Evolutionary conservation across 2,888 invertebrate genomes (phyloP).

Genomic region (Drosophila subquinaria): DNA sequence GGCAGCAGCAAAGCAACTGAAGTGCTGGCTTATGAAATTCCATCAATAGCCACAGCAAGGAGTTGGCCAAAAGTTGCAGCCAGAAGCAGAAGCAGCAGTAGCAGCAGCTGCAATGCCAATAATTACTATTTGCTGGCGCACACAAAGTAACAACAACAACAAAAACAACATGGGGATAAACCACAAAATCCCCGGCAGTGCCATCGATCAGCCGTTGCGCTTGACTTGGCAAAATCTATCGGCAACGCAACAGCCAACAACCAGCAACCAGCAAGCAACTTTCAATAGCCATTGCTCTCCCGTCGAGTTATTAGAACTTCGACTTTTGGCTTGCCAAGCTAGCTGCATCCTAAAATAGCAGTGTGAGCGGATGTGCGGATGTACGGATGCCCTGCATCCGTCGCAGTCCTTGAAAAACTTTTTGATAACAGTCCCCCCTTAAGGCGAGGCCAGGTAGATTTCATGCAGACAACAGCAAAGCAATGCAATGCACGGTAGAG

Average conservation of each 20-base stretch:
- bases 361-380: conserved; percentile 1
- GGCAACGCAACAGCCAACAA: conserved; percentile 44
- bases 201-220: conserved; percentile 59
- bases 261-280: conserved; percentile 37
- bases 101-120: conserved; percentile 63
- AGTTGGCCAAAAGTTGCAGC: conserved; percentile 43
- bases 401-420: conserved; percentile 78
- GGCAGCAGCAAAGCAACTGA: conserved; percentile 49
- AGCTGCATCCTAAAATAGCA: not conserved
- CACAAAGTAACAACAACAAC: conserved; percentile 33
- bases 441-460: conserved; percentile 23
- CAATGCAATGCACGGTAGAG: not conserved
- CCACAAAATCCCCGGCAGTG: conserved; percentile 28
- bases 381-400: conserved; percentile 41
- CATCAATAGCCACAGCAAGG: conserved; percentile 65
- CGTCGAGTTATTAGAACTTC: conserved; percentile 68
- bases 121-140: conserved; percentile 72
- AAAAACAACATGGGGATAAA: conserved; percentile 13
- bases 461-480: conserved; percentile 1
- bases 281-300: conserved; percentile 60
- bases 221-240: conserved; percentile 61
- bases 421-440: conserved; percentile 51
- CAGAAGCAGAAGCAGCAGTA: conserved; percentile 27
- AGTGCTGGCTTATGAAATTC: conserved; percentile 71
- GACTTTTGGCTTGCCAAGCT: conserved; percentile 44